These are phyloP conservation scores for Xenopus petersii DNA, from an alignment of 2,797 vertebrate species.

Conservation along the genomic window DNA sequence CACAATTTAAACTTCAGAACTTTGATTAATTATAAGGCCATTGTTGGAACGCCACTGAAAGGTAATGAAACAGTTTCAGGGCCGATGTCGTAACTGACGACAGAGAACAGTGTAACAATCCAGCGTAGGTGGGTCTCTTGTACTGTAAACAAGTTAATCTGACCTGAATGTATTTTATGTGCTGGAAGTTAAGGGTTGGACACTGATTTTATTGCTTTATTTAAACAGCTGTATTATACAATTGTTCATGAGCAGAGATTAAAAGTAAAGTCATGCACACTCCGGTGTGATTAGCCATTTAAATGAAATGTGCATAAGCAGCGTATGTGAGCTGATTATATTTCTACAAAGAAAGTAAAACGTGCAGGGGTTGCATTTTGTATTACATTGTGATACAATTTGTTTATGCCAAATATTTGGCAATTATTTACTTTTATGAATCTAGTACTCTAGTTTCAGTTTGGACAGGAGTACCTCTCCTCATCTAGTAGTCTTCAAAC, in stretches of 20 bases:
- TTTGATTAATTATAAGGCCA: conserved; percentile 41
- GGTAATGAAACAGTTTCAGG: conserved; percentile 38
- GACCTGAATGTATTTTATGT: conserved; percentile 50
- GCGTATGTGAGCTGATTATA: neutral
- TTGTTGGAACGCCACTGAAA: conserved; percentile 45
- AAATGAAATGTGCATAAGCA: conserved; percentile 31
- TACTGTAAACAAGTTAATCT: conserved; percentile 56
- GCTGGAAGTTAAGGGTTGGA: conserved; percentile 40
- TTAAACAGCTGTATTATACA: conserved; percentile 54
- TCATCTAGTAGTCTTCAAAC: no score
- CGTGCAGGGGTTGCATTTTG: no score
- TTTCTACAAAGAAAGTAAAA: no score
- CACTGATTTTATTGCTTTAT: conserved; percentile 43
- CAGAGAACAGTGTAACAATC: conserved; percentile 50
- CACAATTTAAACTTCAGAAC: conserved; percentile 47
- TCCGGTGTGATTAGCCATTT: conserved; percentile 22
- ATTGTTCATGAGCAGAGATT: conserved; percentile 40
- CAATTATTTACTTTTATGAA: no score
- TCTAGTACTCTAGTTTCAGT: no score
- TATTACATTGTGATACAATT: no score
- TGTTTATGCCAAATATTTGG: no score
- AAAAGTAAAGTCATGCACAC: conserved; percentile 37
- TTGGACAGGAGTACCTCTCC: no score
- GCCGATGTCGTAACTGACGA: conserved; percentile 47
- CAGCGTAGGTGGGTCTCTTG: conserved; percentile 36